phyloP scores from a whole-genome alignment of 2,797 vertebrate species.

The Geotrypetes seraphini region DNA sequence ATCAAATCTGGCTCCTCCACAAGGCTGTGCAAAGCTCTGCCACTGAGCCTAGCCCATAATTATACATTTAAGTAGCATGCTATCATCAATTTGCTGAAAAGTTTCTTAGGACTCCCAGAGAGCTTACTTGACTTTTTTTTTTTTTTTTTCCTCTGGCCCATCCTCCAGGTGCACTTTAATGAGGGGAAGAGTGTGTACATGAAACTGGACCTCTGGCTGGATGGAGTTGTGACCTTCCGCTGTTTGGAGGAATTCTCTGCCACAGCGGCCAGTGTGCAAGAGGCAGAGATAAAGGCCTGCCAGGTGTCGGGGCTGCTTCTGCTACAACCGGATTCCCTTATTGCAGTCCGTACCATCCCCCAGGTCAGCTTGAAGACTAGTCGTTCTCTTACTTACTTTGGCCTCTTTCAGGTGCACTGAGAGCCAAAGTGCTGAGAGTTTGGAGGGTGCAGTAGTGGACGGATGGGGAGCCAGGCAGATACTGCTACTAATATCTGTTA shows the following conservation, averaged over 20 bases:
- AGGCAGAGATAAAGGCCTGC: constrained; percentile 67
- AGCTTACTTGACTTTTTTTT: too few relatives aligned
- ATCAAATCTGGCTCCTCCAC: background rate
- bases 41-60: background rate
- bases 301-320: constrained; percentile 80
- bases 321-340: constrained; percentile 57
- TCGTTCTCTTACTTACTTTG: constrained; percentile 68
- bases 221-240: constrained; percentile 51
- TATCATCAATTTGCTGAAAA: background rate
- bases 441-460: too few relatives aligned
- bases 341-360: constrained; percentile 47
- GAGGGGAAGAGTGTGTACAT: constrained; percentile 78
- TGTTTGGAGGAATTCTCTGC: constrained; percentile 82
- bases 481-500: too few relatives aligned
- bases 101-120: background rate
- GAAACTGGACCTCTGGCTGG: constrained; percentile 76
- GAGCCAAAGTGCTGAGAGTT: background rate
- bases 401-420: constrained; percentile 78
- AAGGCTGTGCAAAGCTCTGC: background rate
- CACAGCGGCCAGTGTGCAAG: constrained; percentile 65
- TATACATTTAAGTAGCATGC: background rate
- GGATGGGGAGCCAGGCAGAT: too few relatives aligned
- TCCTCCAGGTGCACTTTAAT: constrained; percentile 73
- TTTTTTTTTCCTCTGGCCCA: too few relatives aligned
- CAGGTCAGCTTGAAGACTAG: constrained; percentile 34